Percentiles rank a stretch among this genome's conserved stretches.
phyloP scores from a whole-genome alignment of 2,113 vertebrate species.

The Lota lota region DNA sequence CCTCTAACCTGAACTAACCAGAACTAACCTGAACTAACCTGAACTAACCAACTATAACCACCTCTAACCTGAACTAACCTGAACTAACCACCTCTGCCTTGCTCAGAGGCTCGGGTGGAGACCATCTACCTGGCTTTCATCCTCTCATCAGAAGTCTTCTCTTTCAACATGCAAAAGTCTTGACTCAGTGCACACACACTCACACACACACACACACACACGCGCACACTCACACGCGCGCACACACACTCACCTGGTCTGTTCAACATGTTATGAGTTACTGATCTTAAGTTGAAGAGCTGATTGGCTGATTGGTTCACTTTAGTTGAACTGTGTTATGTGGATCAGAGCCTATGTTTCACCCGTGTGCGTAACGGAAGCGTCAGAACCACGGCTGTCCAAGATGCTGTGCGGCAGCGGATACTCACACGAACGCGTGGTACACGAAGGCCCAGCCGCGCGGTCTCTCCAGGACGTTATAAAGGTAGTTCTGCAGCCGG shows the following conservation, averaged over 20 bases:
- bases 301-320: neutral
- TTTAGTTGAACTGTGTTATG: constrained; percentile 16
- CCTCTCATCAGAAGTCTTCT: too few relatives aligned
- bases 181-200: neutral
- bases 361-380: too few relatives aligned
- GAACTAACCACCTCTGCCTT: too few relatives aligned
- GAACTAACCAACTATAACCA: too few relatives aligned
- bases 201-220: constrained; percentile 1
- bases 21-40: too few relatives aligned
- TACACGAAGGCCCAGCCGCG: constrained; percentile 93
- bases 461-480: constrained; percentile 96
- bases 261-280: too few relatives aligned
- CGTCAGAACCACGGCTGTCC: neutral
- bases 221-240: neutral
- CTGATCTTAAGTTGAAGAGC: too few relatives aligned
- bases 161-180: too few relatives aligned
- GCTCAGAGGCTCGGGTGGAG: too few relatives aligned
- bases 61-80: too few relatives aligned
- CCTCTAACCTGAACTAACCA: too few relatives aligned
- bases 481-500: constrained; percentile 91
- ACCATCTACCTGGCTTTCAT: too few relatives aligned
- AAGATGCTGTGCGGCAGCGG: neutral
- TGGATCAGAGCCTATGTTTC: constrained; percentile 16
- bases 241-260: neutral
- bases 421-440: constrained; percentile 96